These are phyloP conservation scores for Agelastica alni DNA, from an alignment of 2,888 invertebrate genomes.

Conservation along the genomic window DNA sequence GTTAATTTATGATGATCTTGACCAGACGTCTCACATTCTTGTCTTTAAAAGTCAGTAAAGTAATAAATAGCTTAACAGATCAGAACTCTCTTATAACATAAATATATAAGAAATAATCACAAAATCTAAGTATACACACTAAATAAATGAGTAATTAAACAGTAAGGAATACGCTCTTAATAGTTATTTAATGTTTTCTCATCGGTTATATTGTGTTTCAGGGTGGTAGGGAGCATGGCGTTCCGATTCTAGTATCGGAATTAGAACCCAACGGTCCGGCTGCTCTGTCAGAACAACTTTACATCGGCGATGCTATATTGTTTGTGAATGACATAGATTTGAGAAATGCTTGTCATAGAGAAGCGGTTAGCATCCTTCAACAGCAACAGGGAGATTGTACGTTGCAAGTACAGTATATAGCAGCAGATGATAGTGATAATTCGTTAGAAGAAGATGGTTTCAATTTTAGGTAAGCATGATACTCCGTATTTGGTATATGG, in stretches of 20 bases:
- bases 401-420: conserved; percentile 77
- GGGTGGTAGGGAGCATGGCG: conserved; percentile 87
- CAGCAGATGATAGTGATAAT: conserved; percentile 70
- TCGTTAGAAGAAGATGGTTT: conserved; percentile 65
- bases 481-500: too few relatives aligned
- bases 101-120: too few relatives aligned
- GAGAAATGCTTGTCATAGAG: conserved; percentile 76
- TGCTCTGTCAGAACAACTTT: conserved; percentile 71
- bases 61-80: too few relatives aligned
- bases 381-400: conserved; percentile 77
- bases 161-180: not conserved
- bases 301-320: conserved; percentile 83
- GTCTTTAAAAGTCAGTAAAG: too few relatives aligned
- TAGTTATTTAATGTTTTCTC: conserved; percentile 1
- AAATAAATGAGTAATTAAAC: too few relatives aligned
- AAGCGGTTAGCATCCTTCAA: conserved; percentile 79
- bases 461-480: conserved; percentile 58
- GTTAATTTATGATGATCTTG: too few relatives aligned
- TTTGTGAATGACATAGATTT: conserved; percentile 80
- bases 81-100: too few relatives aligned
- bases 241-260: conserved; percentile 84
- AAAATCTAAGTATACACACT: too few relatives aligned
- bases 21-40: too few relatives aligned
- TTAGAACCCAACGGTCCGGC: conserved; percentile 79
- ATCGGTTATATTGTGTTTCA: conserved; percentile 53